A percentile compares a stretch with the other conserved stretches of the same genome.
Evolutionary conservation across 2,113 vertebrate species (phyloP).

Genomic region (Microcebus jonahi): DNA sequence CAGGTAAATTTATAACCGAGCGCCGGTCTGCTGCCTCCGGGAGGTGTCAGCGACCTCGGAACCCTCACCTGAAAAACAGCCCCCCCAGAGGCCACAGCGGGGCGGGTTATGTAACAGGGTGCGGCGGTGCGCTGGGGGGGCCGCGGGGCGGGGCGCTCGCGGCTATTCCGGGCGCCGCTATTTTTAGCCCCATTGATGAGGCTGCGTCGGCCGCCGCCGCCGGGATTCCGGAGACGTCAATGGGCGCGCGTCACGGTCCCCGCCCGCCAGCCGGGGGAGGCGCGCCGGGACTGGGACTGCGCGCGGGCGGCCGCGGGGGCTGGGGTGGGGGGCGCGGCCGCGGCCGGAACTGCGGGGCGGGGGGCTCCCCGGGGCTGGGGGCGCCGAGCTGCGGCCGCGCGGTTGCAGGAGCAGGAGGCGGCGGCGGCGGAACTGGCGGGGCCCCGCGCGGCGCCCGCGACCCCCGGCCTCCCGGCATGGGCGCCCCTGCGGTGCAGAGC

Average conservation of each 20-base stretch:
- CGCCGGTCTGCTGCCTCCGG: neutral
- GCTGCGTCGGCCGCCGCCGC: constrained; percentile 71
- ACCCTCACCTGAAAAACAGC: constrained; percentile 49
- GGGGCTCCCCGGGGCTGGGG: constrained; percentile 45
- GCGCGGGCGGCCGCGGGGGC: constrained; percentile 39
- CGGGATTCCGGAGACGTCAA: constrained; percentile 90
- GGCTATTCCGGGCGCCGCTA: constrained; percentile 79
- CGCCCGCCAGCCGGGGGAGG: constrained; percentile 63
- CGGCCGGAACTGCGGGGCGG: constrained; percentile 59
- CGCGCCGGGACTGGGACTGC: constrained; percentile 40
- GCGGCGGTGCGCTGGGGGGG: neutral
- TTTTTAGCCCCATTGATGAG: constrained; percentile 86
- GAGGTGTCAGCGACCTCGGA: neutral
- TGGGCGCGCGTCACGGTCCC: constrained; percentile 79
- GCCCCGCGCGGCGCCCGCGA: neutral
- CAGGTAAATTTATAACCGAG: neutral
- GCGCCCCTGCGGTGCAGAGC: neutral
- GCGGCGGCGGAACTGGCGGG: neutral
- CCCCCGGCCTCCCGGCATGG: neutral
- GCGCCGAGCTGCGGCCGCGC: neutral
- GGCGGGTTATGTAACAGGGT: constrained; percentile 65
- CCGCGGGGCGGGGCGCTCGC: constrained; percentile 58
- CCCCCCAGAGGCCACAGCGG: neutral
- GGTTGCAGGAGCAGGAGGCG: neutral
- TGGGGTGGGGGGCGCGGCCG: constrained; percentile 58